Evolutionary conservation across 2,888 invertebrate genomes (phyloP), one percentile per base, ranked within the genome.

Genomic region (Hypolimnas misippus): DNA sequence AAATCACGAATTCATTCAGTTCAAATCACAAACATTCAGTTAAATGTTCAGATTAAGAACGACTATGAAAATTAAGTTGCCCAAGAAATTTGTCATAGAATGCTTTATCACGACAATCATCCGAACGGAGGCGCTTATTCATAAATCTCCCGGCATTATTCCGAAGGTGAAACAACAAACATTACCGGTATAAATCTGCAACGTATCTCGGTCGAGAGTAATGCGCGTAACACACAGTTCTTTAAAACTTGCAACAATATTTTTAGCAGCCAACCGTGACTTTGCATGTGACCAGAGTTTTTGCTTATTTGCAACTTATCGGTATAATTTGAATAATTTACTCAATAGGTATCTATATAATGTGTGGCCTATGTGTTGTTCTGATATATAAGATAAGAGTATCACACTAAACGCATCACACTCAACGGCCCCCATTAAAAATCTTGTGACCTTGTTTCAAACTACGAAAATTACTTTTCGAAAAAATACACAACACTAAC

Each of bases 161-260:
- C 87, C 84, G 81, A 83, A 90, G 90, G 90, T 91, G 89, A 89
- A 88, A 90, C 88, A 91, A 89, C 90, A 89, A 90, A 91, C 90
- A 89, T 91, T 90, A 84, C 90, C 80, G 81, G 88, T 89, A 91
- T 92, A 92, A 92, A 91, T 92, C 91, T 92, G 85, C 77, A 82
- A 89, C 87, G 86, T 89, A 91, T 90, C 89, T 89, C 79, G 81
- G 83, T 78, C 75, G 78, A 82, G 84, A 84, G 84, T 82, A 86
- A 85, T 82, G 78, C 72, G 63, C 60, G 10, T 38, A 62, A 76
- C 73, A 76, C 73, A 86, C 77, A 17, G 79, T 0, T 19, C 0
- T 1, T 1, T 1, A 62, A 70, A 52, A 71, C 52, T n/a, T 14
- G 3, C 17, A 63, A 40, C 40, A 46, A 50, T 33, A 54, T 31